Evolutionary conservation across 2,797 vertebrate genomes (phyloP).

Genomic region (Microctenopoma steveboyesi): DNA sequence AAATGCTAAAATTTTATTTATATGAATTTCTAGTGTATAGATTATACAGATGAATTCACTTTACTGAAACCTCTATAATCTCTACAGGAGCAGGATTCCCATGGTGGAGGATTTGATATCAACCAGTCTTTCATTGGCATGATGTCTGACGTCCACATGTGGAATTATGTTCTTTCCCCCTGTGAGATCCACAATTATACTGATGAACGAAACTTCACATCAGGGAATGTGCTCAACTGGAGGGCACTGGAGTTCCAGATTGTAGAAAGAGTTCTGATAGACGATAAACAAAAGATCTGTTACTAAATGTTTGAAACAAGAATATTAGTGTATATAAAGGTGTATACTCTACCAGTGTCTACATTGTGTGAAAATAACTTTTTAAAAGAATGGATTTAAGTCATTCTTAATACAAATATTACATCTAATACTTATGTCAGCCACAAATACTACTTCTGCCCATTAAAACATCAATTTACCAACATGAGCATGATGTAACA

Average conservation of each 20-base stretch:
- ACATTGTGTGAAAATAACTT: no score
- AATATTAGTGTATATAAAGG: neutral
- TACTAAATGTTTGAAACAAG: neutral
- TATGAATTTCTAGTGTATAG: neutral
- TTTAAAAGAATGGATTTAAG: no score
- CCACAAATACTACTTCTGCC: no score
- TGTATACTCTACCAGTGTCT: no score
- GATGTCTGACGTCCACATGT: conserved; percentile 70
- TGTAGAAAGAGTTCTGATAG: conserved; percentile 40
- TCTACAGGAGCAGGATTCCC: conserved; percentile 69
- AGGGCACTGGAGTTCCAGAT: conserved; percentile 39
- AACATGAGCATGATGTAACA: no score
- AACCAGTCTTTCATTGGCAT: conserved; percentile 72
- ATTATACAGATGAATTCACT: neutral
- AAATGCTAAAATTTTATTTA: neutral
- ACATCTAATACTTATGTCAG: no score
- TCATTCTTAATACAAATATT: no score
- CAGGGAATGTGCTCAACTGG: conserved; percentile 69
- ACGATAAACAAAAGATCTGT: conserved; percentile 34
- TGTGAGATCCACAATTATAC: conserved; percentile 61
- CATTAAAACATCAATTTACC: no score
- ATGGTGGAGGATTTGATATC: conserved; percentile 56
- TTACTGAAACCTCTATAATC: neutral
- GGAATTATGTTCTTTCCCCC: conserved; percentile 62
- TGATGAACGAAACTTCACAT: conserved; percentile 43